Conservation (phyloP, 2,797 vertebrate species). For the Steatocranus sp. region DNA sequence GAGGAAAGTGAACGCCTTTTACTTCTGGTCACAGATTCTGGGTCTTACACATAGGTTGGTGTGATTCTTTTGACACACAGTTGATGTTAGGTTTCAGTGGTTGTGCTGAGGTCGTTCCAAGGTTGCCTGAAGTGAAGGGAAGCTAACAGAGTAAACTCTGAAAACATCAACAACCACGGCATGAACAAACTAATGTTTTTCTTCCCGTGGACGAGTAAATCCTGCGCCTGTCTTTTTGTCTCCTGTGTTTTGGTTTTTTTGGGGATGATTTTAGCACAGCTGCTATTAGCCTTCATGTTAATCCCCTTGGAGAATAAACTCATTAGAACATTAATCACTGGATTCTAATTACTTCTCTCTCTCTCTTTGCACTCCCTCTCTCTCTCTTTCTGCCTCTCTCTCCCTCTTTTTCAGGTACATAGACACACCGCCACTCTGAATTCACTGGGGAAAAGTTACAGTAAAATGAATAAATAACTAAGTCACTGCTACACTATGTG, state of each 20-base stretch:
- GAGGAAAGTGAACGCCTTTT: background rate
- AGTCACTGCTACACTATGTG: background rate
- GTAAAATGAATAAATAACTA: conserved; percentile 25
- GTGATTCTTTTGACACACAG: background rate
- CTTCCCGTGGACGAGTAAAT: conserved; percentile 50
- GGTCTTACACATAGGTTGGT: background rate
- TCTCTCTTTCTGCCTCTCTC: conserved; percentile 1
- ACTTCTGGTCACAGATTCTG: background rate
- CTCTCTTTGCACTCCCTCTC: background rate
- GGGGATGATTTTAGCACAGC: conserved; percentile 70
- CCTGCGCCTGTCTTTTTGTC: conserved; percentile 54
- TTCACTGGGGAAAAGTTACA: conserved; percentile 30
- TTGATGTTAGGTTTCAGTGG: background rate
- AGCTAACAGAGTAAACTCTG: conserved; percentile 13
- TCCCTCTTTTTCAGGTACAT: conserved; percentile 50
- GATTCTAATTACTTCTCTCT: conserved; percentile 71
- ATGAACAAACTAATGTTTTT: conserved; percentile 44
- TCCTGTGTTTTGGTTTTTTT: conserved; percentile 65
- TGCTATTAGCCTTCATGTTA: conserved; percentile 67
- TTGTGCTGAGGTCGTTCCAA: conserved; percentile 33
- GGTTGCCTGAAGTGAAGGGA: conserved; percentile 21
- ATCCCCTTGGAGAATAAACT: conserved; percentile 75
- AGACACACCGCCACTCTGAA: conserved; percentile 27
- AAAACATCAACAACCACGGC: conserved; percentile 39
- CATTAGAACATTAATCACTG: conserved; percentile 76